Evolutionary conservation across 2,797 vertebrate species (phyloP), one percentile per base, ranked within the genome.

Genomic region (Tragopan temminckii): DNA sequence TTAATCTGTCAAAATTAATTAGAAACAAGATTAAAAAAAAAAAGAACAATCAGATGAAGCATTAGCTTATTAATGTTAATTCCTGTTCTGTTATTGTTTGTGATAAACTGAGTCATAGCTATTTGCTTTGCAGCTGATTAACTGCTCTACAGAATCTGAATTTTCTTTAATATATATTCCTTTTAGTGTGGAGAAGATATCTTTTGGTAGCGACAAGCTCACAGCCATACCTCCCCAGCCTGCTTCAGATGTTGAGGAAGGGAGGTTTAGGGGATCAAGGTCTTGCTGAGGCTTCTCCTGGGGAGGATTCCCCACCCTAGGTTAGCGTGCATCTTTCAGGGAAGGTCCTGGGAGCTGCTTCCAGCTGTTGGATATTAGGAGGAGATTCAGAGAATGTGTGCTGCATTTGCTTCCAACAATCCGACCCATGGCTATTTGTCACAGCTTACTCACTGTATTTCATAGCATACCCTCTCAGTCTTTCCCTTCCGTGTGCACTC

Each of bases 1-100:
- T 90, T 61, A 71, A 55, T 83, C 62, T 90, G 59, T 90, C 84
- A 94, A 90, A 94, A 93, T 79, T 72, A 90, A 93, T 96, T 95
- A 93, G 76, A 93, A 93, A 90, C 53, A 92, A 92, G 69, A 78
- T 84, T 63, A 4, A 77, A 45, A 38, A 43, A 45, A 38, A 43
- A 38, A 43, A 5, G 1, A 42, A 75, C 72, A 94, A 70, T 87
- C 81, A 83, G 89, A 70, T 76, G 69, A 88, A 89, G 48, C 70
- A 81, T 95, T 94, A 93, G 52, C 59, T 93, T 88, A 71, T 83
- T 95, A 85, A 75, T 2, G 4, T 67, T 90, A 93, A 94, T 93
- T 92, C 76, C 50, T 58, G 46, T 82, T 93, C 62, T 85, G 78
- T 86, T 95, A 43, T 71, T 95, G 77, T 88, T 82, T 88, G 76